Conservation (phyloP, 1,140 invertebrate species). For the Drosophila pseudoananassae region DNA sequence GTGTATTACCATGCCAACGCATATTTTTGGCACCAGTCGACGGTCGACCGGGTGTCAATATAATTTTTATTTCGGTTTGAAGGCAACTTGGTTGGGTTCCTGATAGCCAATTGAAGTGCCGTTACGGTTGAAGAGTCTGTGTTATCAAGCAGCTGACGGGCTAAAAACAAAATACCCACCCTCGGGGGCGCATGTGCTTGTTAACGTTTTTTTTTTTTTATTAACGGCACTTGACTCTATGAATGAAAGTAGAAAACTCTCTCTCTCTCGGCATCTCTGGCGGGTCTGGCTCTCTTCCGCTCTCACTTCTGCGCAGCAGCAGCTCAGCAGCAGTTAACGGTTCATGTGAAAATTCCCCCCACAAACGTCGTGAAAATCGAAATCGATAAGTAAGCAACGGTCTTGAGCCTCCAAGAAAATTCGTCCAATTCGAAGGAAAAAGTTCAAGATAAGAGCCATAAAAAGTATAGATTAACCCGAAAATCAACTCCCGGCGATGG, state of each 20-base stretch:
- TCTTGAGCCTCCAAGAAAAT: conserved; percentile 31
- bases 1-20: conserved; percentile 21
- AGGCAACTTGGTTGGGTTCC: conserved; percentile 8
- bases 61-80: not conserved
- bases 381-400: conserved; percentile 80
- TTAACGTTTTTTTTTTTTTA: conserved; percentile 19
- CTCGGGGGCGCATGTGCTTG: conserved; percentile 49
- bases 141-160: conserved; percentile 48
- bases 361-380: conserved; percentile 70
- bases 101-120: conserved; percentile 7
- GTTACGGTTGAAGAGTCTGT: conserved; percentile 23
- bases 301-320: conserved; percentile 36
- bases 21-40: conserved; percentile 23
- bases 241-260: conserved; percentile 55
- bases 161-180: conserved; percentile 35
- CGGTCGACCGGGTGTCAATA: conserved; percentile 25
- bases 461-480: conserved; percentile 37
- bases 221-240: conserved; percentile 33
- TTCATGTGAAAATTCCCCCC: conserved; percentile 47
- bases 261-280: conserved; percentile 2
- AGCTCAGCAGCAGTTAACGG: conserved; percentile 55
- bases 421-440: conserved; percentile 34
- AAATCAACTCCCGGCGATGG: conserved; percentile 45
- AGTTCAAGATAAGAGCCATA: conserved; percentile 13
- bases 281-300: conserved; percentile 6